Evolutionary conservation across 2,888 invertebrate species (phyloP).

Genomic region (Synergus umbraculus): DNA sequence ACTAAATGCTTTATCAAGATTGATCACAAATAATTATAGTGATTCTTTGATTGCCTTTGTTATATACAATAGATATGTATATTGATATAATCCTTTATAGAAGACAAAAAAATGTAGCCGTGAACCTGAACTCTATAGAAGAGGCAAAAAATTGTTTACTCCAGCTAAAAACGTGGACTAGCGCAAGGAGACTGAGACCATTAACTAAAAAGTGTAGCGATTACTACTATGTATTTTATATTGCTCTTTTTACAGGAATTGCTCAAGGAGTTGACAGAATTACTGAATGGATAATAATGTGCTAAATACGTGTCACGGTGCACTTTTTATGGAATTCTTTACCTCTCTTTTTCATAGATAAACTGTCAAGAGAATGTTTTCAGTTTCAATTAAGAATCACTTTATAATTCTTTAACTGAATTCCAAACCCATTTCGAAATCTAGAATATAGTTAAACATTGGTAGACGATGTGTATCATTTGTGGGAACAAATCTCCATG

Average conservation of each 20-base stretch:
- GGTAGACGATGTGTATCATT: background rate
- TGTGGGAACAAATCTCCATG: background rate
- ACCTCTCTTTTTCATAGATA: constrained; percentile 5
- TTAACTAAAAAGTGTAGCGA: background rate
- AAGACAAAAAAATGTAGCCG: background rate
- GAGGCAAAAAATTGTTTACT: background rate
- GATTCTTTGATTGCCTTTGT: too few species aligned
- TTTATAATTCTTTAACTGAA: background rate
- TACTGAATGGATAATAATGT: background rate
- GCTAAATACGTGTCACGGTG: background rate
- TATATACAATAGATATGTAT: too few species aligned
- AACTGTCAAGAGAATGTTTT: background rate
- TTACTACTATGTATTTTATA: background rate
- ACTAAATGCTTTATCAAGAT: background rate
- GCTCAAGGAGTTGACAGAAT: constrained; percentile 12
- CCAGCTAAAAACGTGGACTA: constrained; percentile 1
- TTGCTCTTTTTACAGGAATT: background rate
- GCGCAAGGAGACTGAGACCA: background rate
- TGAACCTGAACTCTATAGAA: constrained; percentile 1
- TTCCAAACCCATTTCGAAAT: background rate
- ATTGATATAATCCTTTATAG: background rate
- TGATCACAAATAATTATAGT: background rate
- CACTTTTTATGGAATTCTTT: background rate
- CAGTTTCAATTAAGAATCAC: constrained; percentile 7
- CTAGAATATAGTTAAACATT: background rate